Evolutionary conservation across 1,140 invertebrate genomes (phyloP), one percentile per base, ranked within the genome.

Genomic region (Steinernema feltiae): DNA sequence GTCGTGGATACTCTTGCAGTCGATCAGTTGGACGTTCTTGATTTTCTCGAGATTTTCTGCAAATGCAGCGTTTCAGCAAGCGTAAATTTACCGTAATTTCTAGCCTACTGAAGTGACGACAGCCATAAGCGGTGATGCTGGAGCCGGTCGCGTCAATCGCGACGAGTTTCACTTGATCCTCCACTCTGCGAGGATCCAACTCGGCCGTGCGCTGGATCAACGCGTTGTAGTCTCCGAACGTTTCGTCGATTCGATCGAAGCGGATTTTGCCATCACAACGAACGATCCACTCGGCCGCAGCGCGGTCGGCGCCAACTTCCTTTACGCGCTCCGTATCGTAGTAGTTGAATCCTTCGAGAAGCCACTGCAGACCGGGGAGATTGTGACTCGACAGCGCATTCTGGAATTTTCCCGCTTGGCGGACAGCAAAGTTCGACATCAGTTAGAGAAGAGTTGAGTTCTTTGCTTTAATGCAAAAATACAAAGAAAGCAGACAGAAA

Each of bases 211-310:
- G 31, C 32, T 77, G 77, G 48, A 82, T 82, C 30, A 82, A 70
- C 21, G 53, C 35, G 69, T 82, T 82, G 73, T 83, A 82, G 70
- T 82, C 81, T 18, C 70, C 74, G 48, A 82, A 82, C 18, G 21
- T 46, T 21, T 75, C 76, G 17, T 76, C 75, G 7, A 80, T 79
- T 27, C 74, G 46, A 29, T 82, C 72, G 48, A 82, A 83, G 48
- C 80, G 79, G 32, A 83, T 74, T 18, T 2, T 69, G 3, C 82
- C 82, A 30, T 79, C 83, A 72, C 83, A 84, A 71, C 84, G 72
- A 32, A 87, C 80, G 15, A 95, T 88, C 94, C 94, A 95, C 88
- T 95, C 93, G 93, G n/a, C 92, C 88, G 93, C 94, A n/a, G 92
- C 91, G 82, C 91, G 84, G 86, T 95, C 93, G 1, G 93, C 90